A percentile compares a stretch with the other conserved stretches of the same genome.
Conservation (phyloP, 2,888 invertebrate species). For the Aelia acuminata region DNA sequence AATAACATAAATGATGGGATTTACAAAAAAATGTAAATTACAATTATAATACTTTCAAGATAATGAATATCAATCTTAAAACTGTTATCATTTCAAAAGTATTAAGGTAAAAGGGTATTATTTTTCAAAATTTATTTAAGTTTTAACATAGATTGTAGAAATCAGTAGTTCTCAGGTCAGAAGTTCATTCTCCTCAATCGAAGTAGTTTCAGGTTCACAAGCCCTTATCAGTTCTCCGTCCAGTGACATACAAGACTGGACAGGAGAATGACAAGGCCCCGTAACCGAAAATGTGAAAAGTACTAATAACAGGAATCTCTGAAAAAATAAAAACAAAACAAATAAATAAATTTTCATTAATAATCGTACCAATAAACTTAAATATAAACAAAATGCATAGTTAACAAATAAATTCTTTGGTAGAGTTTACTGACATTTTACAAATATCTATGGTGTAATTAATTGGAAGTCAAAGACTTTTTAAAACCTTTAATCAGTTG, state of each 20-base stretch:
- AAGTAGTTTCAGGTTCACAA: conserved; percentile 73
- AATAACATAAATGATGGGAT: too few species aligned
- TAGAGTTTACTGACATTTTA: too few species aligned
- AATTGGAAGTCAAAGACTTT: not conserved
- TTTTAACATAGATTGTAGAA: too few species aligned
- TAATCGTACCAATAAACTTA: not conserved
- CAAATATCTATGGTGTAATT: too few species aligned
- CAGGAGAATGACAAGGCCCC: conserved; percentile 93
- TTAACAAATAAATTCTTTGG: not conserved
- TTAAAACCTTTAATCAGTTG: not conserved
- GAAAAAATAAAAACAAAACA: not conserved
- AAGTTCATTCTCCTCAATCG: conserved; percentile 13
- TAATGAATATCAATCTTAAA: too few species aligned
- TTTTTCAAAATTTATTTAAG: too few species aligned
- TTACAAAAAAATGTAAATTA: too few species aligned
- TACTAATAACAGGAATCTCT: not conserved
- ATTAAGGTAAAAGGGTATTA: too few species aligned
- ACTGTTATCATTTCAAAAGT: too few species aligned
- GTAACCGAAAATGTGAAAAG: conserved; percentile 56
- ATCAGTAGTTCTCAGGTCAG: not conserved
- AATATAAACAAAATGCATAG: not conserved
- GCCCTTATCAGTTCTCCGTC: conserved; percentile 99
- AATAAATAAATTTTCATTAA: not conserved
- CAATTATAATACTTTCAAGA: too few species aligned
- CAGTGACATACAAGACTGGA: conserved; percentile 89